Evolutionary conservation across 2,113 vertebrate genomes (phyloP).

Genomic region (Cynocephalus volans): DNA sequence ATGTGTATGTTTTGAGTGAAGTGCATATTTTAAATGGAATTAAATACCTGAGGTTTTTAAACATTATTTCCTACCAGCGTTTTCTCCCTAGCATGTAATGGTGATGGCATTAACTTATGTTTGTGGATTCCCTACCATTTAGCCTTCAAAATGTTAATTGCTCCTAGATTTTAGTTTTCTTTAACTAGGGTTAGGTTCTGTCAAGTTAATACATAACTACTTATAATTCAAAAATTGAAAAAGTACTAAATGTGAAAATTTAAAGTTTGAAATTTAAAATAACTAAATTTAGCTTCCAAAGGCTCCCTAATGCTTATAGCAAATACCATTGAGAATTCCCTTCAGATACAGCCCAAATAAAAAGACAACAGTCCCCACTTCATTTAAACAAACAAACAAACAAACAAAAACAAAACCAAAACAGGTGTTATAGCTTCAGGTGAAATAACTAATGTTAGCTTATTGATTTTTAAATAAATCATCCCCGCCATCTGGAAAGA

Average conservation of each 20-base stretch:
- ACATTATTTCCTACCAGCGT: not conserved
- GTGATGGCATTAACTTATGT: not conserved
- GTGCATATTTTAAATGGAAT: constrained; percentile 28
- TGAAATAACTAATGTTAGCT: constrained; percentile 67
- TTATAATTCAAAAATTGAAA: constrained; percentile 35
- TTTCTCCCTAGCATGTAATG: not conserved
- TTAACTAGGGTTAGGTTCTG: not conserved
- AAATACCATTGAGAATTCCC: constrained; percentile 36
- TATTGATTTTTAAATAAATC: constrained; percentile 62
- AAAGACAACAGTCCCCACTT: not conserved
- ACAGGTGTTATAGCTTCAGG: constrained; percentile 63
- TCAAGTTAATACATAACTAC: not conserved
- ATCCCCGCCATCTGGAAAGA: constrained; percentile 42
- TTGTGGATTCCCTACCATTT: not conserved
- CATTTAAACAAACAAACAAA: not conserved
- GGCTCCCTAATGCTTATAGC: not conserved
- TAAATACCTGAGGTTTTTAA: not conserved
- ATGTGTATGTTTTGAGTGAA: not conserved
- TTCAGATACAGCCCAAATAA: constrained; percentile 54
- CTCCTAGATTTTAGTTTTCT: not conserved
- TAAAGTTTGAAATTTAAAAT: constrained; percentile 31
- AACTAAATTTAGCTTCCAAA: constrained; percentile 5
- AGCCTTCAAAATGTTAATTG: not conserved
- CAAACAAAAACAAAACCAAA: not conserved
- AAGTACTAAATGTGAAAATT: not conserved